Evolutionary conservation across 2,797 vertebrate species (phyloP).

Genomic region (Eurystomus glaucurus): DNA sequence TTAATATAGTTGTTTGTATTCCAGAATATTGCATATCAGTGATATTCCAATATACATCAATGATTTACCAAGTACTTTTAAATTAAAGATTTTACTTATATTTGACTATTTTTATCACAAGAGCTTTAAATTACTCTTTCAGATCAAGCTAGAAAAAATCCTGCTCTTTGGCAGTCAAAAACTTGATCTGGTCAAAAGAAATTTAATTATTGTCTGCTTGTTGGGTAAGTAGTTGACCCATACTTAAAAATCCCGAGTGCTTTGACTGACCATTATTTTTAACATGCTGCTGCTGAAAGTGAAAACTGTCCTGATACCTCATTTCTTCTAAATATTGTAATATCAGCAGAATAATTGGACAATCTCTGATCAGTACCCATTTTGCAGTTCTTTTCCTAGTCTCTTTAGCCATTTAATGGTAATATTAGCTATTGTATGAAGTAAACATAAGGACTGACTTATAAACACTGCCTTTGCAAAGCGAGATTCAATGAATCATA

Average conservation of each 20-base stretch:
- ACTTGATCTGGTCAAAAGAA: constrained; percentile 49
- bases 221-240: constrained; percentile 30
- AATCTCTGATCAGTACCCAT: not conserved
- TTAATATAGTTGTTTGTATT: not conserved
- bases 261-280: not conserved
- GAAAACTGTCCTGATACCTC: not conserved
- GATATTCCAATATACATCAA: not conserved
- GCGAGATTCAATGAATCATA: not conserved
- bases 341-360: not conserved
- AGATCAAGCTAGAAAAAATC: constrained; percentile 59
- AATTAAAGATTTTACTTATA: not conserved
- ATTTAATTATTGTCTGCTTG: constrained; percentile 60
- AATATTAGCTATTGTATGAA: not conserved
- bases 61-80: not conserved
- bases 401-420: not conserved
- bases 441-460: not conserved
- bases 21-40: not conserved
- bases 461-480: not conserved
- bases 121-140: constrained; percentile 48
- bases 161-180: constrained; percentile 58
- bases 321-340: not conserved
- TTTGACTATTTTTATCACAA: not conserved
- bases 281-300: not conserved
- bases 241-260: not conserved
- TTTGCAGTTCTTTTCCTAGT: not conserved